These are phyloP conservation scores for Oryctolagus cuniculus DNA, from an alignment of 2,113 vertebrate species.

Conservation along the genomic window mOryCun1.1 NC_091434.1:106915001-106915500, in stretches of 20 bases:
- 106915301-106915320: conserved; percentile 27
- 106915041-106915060: background rate
- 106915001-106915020: background rate
- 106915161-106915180: background rate
- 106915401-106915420: background rate
- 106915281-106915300: background rate
- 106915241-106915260: background rate
- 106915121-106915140: background rate
- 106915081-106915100: background rate
- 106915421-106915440: background rate
- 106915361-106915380: background rate
- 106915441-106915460: background rate
- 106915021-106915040: background rate
- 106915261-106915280: background rate
- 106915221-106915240: background rate
- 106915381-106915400: background rate
- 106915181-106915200: background rate
- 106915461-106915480: background rate
- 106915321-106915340: background rate
- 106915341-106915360: background rate
- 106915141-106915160: background rate
- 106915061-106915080: conserved; percentile 19
- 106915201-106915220: background rate
- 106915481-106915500: background rate
- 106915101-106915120: background rate